Conservation (phyloP, 2,888 invertebrate species). For the Carpatolechia fugitivella region DNA sequence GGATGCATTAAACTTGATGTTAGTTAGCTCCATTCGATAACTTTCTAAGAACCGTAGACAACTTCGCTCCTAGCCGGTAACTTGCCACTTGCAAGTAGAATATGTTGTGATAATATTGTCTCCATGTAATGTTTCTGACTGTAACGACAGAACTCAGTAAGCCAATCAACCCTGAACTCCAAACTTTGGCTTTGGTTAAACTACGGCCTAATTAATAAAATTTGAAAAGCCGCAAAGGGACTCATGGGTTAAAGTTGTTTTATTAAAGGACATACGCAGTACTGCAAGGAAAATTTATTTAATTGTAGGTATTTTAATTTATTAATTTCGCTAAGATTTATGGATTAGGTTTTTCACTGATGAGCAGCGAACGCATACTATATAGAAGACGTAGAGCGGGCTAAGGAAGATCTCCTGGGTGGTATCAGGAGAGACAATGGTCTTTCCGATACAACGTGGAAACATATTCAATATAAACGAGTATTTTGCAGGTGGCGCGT, state of each 20-base stretch:
- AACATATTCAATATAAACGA: neutral
- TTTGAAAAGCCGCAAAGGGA: neutral
- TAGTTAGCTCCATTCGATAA: neutral
- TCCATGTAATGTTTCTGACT: neutral
- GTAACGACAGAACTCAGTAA: neutral
- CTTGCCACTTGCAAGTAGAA: neutral
- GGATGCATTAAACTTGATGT: neutral
- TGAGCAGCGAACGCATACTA: too few relatives aligned
- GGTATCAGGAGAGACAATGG: too few relatives aligned
- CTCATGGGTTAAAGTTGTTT: too few relatives aligned
- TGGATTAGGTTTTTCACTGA: too few relatives aligned
- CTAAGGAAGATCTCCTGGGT: too few relatives aligned
- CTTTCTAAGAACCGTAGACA: neutral
- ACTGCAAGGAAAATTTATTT: too few relatives aligned
- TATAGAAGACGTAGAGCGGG: too few relatives aligned
- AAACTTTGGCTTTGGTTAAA: neutral
- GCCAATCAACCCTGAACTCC: neutral
- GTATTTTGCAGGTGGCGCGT: conserved; percentile 82
- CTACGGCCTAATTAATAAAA: neutral
- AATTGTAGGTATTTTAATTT: too few relatives aligned
- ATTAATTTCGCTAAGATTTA: too few relatives aligned
- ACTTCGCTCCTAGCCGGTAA: neutral
- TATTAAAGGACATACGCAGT: too few relatives aligned
- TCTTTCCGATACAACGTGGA: too few relatives aligned
- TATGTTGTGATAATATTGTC: neutral